Evolutionary conservation across 2,113 vertebrate genomes (phyloP).

Genomic region (Nothobranchius furzeri): DNA sequence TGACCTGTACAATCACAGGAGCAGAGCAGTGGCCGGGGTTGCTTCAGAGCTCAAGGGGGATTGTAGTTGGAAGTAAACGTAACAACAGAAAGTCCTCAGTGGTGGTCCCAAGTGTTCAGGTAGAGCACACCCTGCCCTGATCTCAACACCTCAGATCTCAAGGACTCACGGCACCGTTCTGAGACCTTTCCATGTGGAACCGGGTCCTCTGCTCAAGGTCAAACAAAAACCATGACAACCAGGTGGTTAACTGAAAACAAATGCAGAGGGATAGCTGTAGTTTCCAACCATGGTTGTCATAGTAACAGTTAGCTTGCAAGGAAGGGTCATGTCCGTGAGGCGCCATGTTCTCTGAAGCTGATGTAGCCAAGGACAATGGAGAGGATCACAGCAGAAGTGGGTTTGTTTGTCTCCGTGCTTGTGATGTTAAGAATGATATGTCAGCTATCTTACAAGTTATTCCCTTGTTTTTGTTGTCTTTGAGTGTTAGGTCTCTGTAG

Average conservation of each 20-base stretch:
- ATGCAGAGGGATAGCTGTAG: conserved; percentile 10
- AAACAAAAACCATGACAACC: background rate
- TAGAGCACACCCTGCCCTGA: conserved; percentile 6
- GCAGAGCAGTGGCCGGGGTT: conserved; percentile 27
- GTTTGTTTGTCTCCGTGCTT: conserved; percentile 48
- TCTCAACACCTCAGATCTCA: conserved; percentile 6
- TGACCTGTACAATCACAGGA: conserved; percentile 37
- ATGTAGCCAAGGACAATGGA: conserved; percentile 24
- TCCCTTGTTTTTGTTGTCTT: conserved; percentile 38
- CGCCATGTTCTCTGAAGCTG: conserved; percentile 37
- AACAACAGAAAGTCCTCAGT: conserved; percentile 29
- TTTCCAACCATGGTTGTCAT: conserved; percentile 42
- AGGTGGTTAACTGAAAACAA: too few species aligned
- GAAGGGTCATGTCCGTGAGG: conserved; percentile 35
- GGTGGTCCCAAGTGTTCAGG: conserved; percentile 28
- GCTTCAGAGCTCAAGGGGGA: conserved; percentile 23
- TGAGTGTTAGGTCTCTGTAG: conserved; percentile 65
- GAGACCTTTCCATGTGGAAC: conserved; percentile 27
- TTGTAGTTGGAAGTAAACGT: conserved; percentile 18
- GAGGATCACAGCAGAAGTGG: conserved; percentile 48
- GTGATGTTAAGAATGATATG: conserved; percentile 70
- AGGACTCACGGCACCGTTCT: conserved; percentile 18
- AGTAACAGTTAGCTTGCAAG: conserved; percentile 25
- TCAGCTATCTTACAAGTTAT: conserved; percentile 71
- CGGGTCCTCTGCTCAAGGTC: background rate